A percentile compares a stretch with the other conserved stretches of the same genome.
phyloP scores from a whole-genome alignment of 2,797 vertebrate genomes.

The Gastrophryne carolinensis region DNA sequence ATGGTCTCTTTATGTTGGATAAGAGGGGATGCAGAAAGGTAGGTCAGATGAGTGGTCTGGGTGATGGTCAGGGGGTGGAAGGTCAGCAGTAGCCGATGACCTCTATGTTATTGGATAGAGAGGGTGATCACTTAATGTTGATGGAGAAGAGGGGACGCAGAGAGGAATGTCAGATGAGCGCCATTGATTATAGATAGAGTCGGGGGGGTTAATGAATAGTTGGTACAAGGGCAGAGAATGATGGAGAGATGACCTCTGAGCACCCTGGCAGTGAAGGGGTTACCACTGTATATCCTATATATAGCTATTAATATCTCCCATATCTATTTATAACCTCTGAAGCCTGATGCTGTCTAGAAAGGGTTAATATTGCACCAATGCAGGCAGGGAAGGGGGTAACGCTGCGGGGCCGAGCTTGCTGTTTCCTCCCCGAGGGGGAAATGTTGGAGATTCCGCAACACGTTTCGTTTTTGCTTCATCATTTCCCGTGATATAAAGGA shows the following conservation, averaged over 20 bases:
- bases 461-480: conserved; percentile 26
- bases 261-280: neutral
- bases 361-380: neutral
- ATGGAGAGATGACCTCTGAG: neutral
- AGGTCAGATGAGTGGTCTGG: no score
- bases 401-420: neutral
- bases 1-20: no score
- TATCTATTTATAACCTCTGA: no score
- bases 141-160: neutral
- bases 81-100: no score
- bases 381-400: neutral
- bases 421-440: no score
- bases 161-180: neutral
- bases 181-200: no score
- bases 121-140: no score
- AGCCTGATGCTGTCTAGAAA: neutral
- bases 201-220: neutral
- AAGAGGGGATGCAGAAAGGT: no score
- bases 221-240: neutral
- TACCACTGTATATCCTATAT: no score
- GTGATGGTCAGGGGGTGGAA: no score
- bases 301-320: no score
- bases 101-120: no score
- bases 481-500: conserved; percentile 51
- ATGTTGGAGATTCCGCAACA: neutral